Evolutionary conservation across 2,797 vertebrate genomes (phyloP), one percentile per base, ranked within the genome.

Genomic region (Sebastes hubbsi): DNA sequence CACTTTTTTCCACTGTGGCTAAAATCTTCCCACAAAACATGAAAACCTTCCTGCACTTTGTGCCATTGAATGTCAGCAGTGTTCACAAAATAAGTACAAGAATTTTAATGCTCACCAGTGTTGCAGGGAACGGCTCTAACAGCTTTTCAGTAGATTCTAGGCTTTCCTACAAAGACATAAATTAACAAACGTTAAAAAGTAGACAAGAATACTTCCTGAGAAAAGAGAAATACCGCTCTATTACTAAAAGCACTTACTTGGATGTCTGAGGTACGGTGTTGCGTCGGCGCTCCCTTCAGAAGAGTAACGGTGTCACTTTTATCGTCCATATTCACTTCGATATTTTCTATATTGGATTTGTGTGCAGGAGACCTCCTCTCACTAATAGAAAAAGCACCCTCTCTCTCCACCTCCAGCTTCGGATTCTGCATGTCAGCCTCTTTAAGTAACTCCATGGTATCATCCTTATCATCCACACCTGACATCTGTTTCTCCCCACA

Each of bases 101-200:
- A 56, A 49, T 3, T 46, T 30, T n/a, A 22, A 42, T 59, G 64
- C 87, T 94, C 89, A 96, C 95, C 92, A 75, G 59, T 25, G 82
- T 67, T 80, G 93, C 89, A 86, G 93, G 72, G 78, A 95, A 90
- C 0, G 95, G 86, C 76, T 94, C 93, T 9, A 96, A 88, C 10
- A 97, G 90, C 80, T 96, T 97, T 71, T 96, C 96, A 58, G 96
- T 96, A 55, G 95, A 95, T 86, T 97, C 94, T 59, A 97, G 90
- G 83, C 34, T 93, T 72, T 91, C 91, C 96, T 97, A 69, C 25
- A 90, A 94, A 64, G 42, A 91, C 72, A 90, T 20, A 3, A 89
- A 46, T 25, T 1, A 49, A 56, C 7, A 63, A 14, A 16, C 0
- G 7, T 27, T 24, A 16, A 20, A 32, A 34, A 30, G 18, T 18